Conservation (phyloP, 2,797 vertebrate genomes). For the Coracias cyanogaster region DNA sequence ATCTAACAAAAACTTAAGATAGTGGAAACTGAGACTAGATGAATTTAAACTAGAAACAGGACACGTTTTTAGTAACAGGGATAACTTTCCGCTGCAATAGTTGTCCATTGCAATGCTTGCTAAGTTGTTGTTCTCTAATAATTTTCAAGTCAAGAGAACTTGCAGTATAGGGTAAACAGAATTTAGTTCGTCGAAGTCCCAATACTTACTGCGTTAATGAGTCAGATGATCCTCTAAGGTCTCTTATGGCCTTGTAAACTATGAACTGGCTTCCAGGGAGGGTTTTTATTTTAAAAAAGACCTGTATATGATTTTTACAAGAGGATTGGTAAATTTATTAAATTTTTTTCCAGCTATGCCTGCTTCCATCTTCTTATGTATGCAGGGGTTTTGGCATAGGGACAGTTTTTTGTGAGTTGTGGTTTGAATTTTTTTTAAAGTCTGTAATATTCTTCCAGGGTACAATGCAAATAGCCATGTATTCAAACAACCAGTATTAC, state of each 20-base stretch:
- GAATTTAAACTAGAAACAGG: background rate
- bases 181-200: background rate
- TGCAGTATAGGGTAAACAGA: background rate
- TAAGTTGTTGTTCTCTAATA: background rate
- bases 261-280: background rate
- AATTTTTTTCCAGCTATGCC: background rate
- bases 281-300: background rate
- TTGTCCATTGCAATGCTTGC: background rate
- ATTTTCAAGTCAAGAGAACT: background rate
- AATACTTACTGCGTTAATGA: background rate
- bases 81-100: background rate
- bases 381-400: background rate
- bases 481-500: background rate
- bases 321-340: background rate
- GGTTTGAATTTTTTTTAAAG: background rate
- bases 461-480: background rate
- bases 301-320: background rate
- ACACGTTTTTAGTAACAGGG: background rate
- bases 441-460: background rate
- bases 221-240: background rate
- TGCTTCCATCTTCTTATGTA: background rate
- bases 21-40: background rate
- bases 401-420: background rate
- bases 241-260: background rate
- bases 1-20: background rate